These are phyloP conservation scores for Poeciliopsis turrubarensis DNA, from an alignment of 2,113 vertebrate species.

Conservation along the genomic window DNA sequence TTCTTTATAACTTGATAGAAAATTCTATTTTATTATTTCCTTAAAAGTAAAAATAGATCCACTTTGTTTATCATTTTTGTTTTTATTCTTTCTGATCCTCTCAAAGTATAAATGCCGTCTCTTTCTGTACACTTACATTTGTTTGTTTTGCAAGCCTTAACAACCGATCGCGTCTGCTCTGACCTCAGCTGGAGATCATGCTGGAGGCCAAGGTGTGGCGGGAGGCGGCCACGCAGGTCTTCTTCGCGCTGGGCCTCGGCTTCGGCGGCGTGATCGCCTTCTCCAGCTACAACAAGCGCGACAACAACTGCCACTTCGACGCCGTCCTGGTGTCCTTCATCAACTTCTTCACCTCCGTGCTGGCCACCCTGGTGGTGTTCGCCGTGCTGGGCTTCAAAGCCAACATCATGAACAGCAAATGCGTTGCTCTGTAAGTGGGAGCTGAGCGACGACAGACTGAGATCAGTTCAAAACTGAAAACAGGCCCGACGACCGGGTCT, in stretches of 20 bases:
- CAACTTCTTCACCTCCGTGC: slow-evolving; percentile 97
- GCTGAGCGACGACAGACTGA: not conserved
- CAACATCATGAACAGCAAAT: slow-evolving; percentile 92
- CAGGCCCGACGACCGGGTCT: too few relatives aligned
- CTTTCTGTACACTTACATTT: too few relatives aligned
- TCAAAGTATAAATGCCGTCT: too few relatives aligned
- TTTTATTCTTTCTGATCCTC: too few relatives aligned
- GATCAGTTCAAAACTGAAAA: not conserved
- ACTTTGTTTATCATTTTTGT: too few relatives aligned
- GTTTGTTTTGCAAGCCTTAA: too few relatives aligned
- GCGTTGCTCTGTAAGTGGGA: slow-evolving; percentile 80
- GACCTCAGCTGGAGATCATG: slow-evolving; percentile 94
- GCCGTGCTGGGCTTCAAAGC: slow-evolving; percentile 98
- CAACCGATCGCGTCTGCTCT: not conserved
- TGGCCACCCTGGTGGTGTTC: slow-evolving; percentile 98
- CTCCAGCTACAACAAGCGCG: slow-evolving; percentile 98
- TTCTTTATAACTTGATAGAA: too few relatives aligned
- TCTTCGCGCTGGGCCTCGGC: slow-evolving; percentile 96
- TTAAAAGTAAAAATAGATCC: too few relatives aligned
- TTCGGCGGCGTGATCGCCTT: slow-evolving; percentile 99
- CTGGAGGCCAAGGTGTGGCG: slow-evolving; percentile 95
- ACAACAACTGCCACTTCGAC: slow-evolving; percentile 99
- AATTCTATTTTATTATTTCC: too few relatives aligned
- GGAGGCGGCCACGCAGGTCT: slow-evolving; percentile 97
- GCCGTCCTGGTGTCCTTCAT: slow-evolving; percentile 96